A percentile compares a stretch with the other conserved stretches of the same genome.
Evolutionary conservation across 2,113 vertebrate genomes (phyloP).

Genomic region (Pterocles orientalis): DNA sequence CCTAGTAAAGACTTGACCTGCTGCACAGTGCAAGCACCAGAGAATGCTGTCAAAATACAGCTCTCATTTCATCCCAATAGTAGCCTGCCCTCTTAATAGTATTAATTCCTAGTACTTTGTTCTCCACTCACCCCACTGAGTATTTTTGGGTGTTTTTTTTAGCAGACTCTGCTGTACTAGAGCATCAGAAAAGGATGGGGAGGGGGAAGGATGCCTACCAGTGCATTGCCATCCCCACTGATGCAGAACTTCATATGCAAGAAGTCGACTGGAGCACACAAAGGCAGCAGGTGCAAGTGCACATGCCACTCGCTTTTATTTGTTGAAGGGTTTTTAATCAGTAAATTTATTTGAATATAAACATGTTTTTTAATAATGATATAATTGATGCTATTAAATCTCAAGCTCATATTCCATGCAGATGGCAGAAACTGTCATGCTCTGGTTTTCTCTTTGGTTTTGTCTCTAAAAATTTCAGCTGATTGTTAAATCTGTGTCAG

Average conservation of each 20-base stretch:
- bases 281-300: slow-evolving; percentile 63
- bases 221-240: neutral
- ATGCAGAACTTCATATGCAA: slow-evolving; percentile 22
- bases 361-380: slow-evolving; percentile 52
- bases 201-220: neutral
- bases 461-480: slow-evolving; percentile 24
- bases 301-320: neutral
- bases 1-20: neutral
- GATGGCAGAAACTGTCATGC: slow-evolving; percentile 57
- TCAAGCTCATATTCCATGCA: slow-evolving; percentile 36
- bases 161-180: neutral
- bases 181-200: neutral
- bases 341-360: slow-evolving; percentile 34
- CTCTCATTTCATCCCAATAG: neutral
- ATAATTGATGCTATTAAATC: slow-evolving; percentile 45
- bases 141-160: neutral
- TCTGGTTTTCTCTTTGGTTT: slow-evolving; percentile 40
- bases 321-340: slow-evolving; percentile 50
- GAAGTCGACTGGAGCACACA: slow-evolving; percentile 12
- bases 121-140: neutral
- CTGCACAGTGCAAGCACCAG: neutral
- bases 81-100: neutral
- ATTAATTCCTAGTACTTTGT: slow-evolving; percentile 16
- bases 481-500: neutral
- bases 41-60: neutral